These are phyloP conservation scores for Frieseomelitta varia DNA, from an alignment of 1,140 invertebrate genomes.

Conservation along the genomic window DNA sequence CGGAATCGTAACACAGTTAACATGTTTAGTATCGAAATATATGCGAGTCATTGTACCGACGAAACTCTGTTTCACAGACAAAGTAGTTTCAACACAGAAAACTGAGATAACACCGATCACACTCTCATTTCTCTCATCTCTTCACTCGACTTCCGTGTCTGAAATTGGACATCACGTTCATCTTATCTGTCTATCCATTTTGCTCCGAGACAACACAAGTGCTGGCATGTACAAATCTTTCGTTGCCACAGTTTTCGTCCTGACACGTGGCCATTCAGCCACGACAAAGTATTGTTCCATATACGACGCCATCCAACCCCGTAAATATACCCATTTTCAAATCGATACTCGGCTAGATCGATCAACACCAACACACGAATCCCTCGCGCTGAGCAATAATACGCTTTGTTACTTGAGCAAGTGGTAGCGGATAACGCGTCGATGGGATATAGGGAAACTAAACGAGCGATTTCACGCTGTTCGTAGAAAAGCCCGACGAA, in stretches of 20 bases:
- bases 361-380: not conserved
- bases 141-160: too few relatives aligned
- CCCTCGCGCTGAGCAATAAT: not conserved
- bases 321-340: not conserved
- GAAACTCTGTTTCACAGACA: too few relatives aligned
- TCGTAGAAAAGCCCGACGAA: slow-evolving; percentile 96
- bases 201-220: not conserved
- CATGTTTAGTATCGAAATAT: too few relatives aligned
- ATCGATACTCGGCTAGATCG: not conserved
- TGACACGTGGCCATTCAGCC: too few relatives aligned
- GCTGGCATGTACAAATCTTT: not conserved
- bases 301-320: not conserved
- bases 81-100: too few relatives aligned
- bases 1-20: too few relatives aligned
- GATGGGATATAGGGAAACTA: not conserved
- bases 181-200: too few relatives aligned
- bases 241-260: not conserved
- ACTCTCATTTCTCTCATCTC: too few relatives aligned
- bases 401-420: slow-evolving; percentile 36
- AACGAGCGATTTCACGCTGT: slow-evolving; percentile 38
- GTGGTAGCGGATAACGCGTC: not conserved
- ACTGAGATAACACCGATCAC: too few relatives aligned
- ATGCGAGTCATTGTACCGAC: too few relatives aligned
- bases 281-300: too few relatives aligned
- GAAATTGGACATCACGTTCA: too few relatives aligned